Evolutionary conservation across 2,888 invertebrate species (phyloP), one percentile per base, ranked within the genome.

Genomic region (Lycocerus yunnanus): DNA sequence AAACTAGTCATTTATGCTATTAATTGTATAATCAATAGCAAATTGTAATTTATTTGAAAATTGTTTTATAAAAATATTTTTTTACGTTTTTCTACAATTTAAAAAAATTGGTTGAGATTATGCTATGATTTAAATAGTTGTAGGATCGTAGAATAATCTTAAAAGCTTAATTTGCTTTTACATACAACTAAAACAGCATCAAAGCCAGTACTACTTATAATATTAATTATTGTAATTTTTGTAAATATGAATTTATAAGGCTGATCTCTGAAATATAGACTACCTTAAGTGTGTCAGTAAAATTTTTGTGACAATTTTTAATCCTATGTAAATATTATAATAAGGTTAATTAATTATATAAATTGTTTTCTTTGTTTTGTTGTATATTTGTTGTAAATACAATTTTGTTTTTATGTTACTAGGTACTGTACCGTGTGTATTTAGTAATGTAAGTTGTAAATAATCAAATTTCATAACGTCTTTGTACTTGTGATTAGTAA

Each of bases 231-330:
- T 59, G 71, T 71, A 21, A 43, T 43, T 71, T 66, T 21, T 24
- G 21, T 59, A 66, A 66, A 70, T 58, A 74, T 71, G 71, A 74
- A 43, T 74, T 75, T 69, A 75, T 75, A 75, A 75, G 75, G 75
- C 75, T 75, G 75, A 75, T 75, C 75, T 75, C 75, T 60, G 67
- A 63, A 58, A 65, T 15, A 27, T 59, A 13, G 58, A n/a, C 21
- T 58, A 21, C 21, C 24, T 66, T 18, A 66, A 66, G 15, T 66
- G 66, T 15, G 61, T 20, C 15, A 63, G 20, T 21, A 24, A 16
- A 65, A 6, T 65, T 65, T 43, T 11, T 43, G 66, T 20, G 66
- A 66, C 58, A 24, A 58, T 58, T 21, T 58, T 65, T 71, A 59
- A 59, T 71, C 66, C 59, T 66, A 20, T 71, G 71, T 71, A 71